Base-by-base conservation (phyloP, 2,888 invertebrate genomes). In the Notodonta ziczac region DNA sequence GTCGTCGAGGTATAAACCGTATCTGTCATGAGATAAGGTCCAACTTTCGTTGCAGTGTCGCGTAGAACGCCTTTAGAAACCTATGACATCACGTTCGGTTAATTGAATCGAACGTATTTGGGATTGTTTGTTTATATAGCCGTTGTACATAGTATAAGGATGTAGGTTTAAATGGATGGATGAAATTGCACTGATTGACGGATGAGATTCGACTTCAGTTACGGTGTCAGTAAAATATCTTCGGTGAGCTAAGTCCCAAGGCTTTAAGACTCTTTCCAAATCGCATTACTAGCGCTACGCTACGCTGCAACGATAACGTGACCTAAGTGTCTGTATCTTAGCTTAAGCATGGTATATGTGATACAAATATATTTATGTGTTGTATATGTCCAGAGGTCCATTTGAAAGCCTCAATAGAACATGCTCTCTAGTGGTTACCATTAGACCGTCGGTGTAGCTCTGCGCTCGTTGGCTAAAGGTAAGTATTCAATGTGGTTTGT, bases 1-100 rank as follows among this genome's bases (percentile, higher is more conserved):
- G 82, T 87, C 88, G 88, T 86, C 90, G 94, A 94, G 94, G 94
- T 94, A 92, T 77, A 80, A 70, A 57, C 56, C 68, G 75, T 81
- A 80, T 81, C 83, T 83, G 83, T 80, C 78, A 80, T 84, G 82
- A 82, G 80, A 81, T 82, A 35, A 54, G 54, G 54, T 54, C 54
- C 14, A 53, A 10, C 12, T 39, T 54, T 39, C 39, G 39, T 9
- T 54, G 54, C 13, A 39, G 52, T 35, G 75, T 77, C 70, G 71
- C 12, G 42, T 42, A 42, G 42, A 42, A 10, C 9, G 42, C 10
- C 40, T 42, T 10, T 42, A 42, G 4, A 42, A 42, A 8, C 4
- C 3, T 42, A 9, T 42, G 3, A 42, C 0, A 42, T 8, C 42
- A 8, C 3, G 5, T 42, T 10, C 0, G 4, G 24, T 24, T 24